phyloP scores from a whole-genome alignment of 2,797 vertebrate species.

The Tapera naevia region DNA sequence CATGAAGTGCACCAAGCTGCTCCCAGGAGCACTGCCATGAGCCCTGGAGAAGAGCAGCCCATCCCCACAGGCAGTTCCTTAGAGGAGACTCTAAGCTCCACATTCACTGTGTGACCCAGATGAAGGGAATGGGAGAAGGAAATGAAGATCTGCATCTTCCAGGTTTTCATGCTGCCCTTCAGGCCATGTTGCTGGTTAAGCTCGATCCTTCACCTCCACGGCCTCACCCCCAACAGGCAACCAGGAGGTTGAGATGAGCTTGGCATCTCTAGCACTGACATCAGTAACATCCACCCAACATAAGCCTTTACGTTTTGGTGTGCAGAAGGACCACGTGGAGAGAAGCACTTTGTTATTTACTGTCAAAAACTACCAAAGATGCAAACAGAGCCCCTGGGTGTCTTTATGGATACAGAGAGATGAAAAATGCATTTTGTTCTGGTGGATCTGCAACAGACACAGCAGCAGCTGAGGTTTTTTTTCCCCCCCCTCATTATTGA shows the following conservation, averaged over 20 bases:
- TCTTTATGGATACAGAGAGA: not conserved
- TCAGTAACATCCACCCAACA: rapidly evolving
- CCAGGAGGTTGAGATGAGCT: not conserved
- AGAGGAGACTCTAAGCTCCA: not conserved
- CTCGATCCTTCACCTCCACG: not conserved
- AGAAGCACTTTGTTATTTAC: not conserved
- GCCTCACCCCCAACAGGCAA: not conserved
- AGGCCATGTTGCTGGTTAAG: not conserved
- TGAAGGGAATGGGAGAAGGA: not conserved
- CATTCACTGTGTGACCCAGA: not conserved
- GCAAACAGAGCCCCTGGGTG: not conserved
- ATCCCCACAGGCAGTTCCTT: not conserved
- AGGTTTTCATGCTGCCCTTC: not conserved
- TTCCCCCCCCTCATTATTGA: too few relatives aligned
- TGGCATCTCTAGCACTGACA: not conserved
- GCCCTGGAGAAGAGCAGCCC: not conserved
- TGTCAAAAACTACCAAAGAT: not conserved
- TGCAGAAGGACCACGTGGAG: rapidly evolving
- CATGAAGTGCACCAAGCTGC: too few relatives aligned
- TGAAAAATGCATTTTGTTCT: not conserved
- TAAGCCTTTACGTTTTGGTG: not conserved
- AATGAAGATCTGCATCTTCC: not conserved
- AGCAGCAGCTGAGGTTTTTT: not conserved
- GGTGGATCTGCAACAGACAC: not conserved
- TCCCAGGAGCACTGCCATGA: not conserved